Percentiles rank a stretch among this genome's conserved stretches.
These are phyloP conservation scores for Lottia scabra DNA, from an alignment of 2,888 invertebrate genomes.

Conservation along the genomic window DNA sequence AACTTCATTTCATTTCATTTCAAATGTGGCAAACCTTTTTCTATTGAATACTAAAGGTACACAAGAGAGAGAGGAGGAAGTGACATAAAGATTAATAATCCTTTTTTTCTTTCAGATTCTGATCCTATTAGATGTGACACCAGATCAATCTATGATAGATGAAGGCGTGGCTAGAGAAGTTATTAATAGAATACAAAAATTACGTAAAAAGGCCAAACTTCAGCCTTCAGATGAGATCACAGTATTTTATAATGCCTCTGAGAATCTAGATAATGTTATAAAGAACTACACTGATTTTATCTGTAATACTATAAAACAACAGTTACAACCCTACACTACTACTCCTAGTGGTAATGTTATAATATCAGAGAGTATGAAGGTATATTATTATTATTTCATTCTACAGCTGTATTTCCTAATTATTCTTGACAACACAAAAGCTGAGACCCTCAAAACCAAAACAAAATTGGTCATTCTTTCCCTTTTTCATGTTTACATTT, in stretches of 20 bases:
- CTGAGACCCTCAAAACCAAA: too few relatives aligned
- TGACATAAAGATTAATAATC: background rate
- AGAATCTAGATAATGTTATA: constrained; percentile 74
- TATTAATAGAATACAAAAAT: constrained; percentile 94
- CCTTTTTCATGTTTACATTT: too few relatives aligned
- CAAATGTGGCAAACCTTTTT: background rate
- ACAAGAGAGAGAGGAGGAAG: background rate
- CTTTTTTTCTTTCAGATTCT: constrained; percentile 73
- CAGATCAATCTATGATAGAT: constrained; percentile 89
- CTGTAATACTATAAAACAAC: constrained; percentile 84
- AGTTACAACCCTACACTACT: constrained; percentile 75
- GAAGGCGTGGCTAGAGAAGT: constrained; percentile 97
- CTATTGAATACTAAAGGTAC: background rate
- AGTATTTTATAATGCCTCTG: constrained; percentile 77
- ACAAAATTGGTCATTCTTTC: too few relatives aligned
- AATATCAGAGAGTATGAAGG: constrained; percentile 76
- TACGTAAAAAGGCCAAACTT: constrained; percentile 92
- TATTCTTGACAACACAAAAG: too few relatives aligned
- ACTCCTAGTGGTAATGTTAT: constrained; percentile 73
- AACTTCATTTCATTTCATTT: too few relatives aligned
- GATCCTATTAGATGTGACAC: constrained; percentile 88
- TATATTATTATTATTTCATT: constrained; percentile 28
- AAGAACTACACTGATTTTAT: constrained; percentile 82
- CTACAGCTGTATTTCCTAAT: too few relatives aligned
- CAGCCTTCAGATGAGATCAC: constrained; percentile 91